Evolutionary conservation across 1,140 invertebrate genomes (phyloP), one percentile per base, ranked within the genome.

Genomic region (Scaptomyza montana): DNA sequence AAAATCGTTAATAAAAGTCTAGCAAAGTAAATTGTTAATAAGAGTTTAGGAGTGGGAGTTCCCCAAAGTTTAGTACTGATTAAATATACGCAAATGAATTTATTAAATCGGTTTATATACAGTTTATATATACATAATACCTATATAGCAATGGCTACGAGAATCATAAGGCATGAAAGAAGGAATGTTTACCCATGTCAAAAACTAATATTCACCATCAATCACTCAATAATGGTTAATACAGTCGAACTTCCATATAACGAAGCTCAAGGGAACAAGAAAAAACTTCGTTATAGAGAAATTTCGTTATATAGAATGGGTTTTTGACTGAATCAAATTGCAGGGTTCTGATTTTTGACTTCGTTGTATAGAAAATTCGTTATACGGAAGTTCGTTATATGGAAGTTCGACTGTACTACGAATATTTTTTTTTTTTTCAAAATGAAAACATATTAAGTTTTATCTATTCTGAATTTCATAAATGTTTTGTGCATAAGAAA

Each of bases 51-150:
- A 45, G 57, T 61, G 57, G 39, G 39, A 46, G 57, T 43, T 57
- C 30, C 57, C 65, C 49, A 46, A 69, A 63, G 45, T 63, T 69
- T 89, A 87, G 82, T 87, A 87, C 82, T 87, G 82, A 87, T 87
- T 84, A 70, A 71, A 89, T 78, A 89, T 84, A 87, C 76, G 73
- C 78, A 82, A 87, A 78, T 60, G 82, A 87, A 86, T 89, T 86
- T 86, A 89, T 81, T 82, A 77, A 80, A 82, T 81, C 78, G 78
- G 82, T 86, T 86, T 86, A 82, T 77, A 85, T 75, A 85, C 66
- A 63, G 54, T 69, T 74, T 74, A 63, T 74, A 74, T 30, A 56
- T 50, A 65, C 2, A 66, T 66, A 19, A 30, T 53, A 45, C 7
- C 5, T 61, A 53, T 30, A 28, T 30, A 46, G 45, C 61, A 21